These are phyloP conservation scores for Lamproptera curius DNA, from an alignment of 2,888 invertebrate species.

Conservation along the genomic window DNA sequence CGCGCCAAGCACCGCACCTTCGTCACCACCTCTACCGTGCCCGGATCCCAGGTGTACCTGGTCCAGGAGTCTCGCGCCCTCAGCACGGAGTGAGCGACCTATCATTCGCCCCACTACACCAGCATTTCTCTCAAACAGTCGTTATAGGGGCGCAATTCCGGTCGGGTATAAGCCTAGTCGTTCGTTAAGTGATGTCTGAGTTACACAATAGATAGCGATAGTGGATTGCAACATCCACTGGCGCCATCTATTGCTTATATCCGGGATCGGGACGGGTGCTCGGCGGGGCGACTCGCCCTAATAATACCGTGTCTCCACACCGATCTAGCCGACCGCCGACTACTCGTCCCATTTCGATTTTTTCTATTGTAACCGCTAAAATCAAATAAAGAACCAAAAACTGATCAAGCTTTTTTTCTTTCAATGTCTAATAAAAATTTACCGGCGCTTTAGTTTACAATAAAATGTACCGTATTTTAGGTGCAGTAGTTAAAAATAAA, in stretches of 20 bases:
- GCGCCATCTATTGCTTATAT: constrained; percentile 36
- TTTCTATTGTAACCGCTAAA: constrained; percentile 56
- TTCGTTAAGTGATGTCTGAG: constrained; percentile 62
- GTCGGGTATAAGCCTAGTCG: constrained; percentile 76
- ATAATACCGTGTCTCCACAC: constrained; percentile 65
- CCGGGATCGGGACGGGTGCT: constrained; percentile 63
- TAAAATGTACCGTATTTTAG: constrained; percentile 51
- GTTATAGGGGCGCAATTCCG: constrained; percentile 67
- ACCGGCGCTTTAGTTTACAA: constrained; percentile 54
- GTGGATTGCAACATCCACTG: constrained; percentile 29
- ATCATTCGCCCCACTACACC: constrained; percentile 49
- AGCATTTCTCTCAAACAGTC: constrained; percentile 65
- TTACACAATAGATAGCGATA: constrained; percentile 44
- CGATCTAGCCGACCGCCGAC: constrained; percentile 56
- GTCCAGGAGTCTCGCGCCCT: constrained; percentile 90
- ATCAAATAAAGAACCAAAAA: constrained; percentile 72
- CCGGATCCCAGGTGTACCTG: constrained; percentile 94
- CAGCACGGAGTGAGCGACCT: constrained; percentile 62
- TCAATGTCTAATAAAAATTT: constrained; percentile 65
- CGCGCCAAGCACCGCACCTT: constrained; percentile 99
- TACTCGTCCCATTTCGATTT: constrained; percentile 57
- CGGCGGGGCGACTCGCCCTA: constrained; percentile 65
- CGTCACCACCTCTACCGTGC: constrained; percentile 95
- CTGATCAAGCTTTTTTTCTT: constrained; percentile 61
- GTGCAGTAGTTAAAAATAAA: constrained; percentile 68